Evolutionary conservation across 2,888 invertebrate genomes (phyloP).

Genomic region (Zhuqinia jingwanae): DNA sequence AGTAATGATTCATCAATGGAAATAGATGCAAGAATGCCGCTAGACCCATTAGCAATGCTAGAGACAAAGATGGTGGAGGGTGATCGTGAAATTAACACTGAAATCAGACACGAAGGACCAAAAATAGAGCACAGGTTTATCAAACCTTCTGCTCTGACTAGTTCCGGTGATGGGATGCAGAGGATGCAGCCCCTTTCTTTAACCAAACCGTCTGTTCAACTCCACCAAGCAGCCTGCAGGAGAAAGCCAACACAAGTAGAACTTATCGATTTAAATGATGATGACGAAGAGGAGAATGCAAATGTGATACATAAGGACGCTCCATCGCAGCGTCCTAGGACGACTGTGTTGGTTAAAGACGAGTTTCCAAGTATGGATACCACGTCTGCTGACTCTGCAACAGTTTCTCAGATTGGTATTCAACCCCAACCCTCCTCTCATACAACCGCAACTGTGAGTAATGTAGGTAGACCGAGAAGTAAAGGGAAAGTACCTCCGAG

Average conservation of each 20-base stretch:
- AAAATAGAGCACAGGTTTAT: slow-evolving; percentile 69
- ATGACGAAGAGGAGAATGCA: slow-evolving; percentile 59
- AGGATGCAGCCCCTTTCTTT: slow-evolving; percentile 56
- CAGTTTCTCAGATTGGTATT: too few species aligned
- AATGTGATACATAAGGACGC: slow-evolving; percentile 62
- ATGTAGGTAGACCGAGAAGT: slow-evolving; percentile 62
- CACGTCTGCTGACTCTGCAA: not conserved
- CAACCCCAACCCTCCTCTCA: not conserved
- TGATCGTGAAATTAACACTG: slow-evolving; percentile 71
- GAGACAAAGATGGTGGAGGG: slow-evolving; percentile 75
- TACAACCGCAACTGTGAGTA: slow-evolving; percentile 4
- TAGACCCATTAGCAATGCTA: slow-evolving; percentile 75
- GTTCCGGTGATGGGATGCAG: slow-evolving; percentile 55
- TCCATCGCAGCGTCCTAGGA: not conserved
- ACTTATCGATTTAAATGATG: slow-evolving; percentile 59
- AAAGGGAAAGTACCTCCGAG: slow-evolving; percentile 73
- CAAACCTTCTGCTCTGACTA: slow-evolving; percentile 40
- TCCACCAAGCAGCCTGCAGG: slow-evolving; percentile 42
- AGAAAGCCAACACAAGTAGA: slow-evolving; percentile 64
- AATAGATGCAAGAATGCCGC: slow-evolving; percentile 52
- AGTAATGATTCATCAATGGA: slow-evolving; percentile 63
- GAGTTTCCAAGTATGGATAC: not conserved
- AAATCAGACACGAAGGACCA: slow-evolving; percentile 65
- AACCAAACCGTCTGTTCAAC: slow-evolving; percentile 34
- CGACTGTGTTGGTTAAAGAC: slow-evolving; percentile 33